phyloP scores from a whole-genome alignment of 2,113 vertebrate genomes.

The Pelmatolapia mariae region DNA sequence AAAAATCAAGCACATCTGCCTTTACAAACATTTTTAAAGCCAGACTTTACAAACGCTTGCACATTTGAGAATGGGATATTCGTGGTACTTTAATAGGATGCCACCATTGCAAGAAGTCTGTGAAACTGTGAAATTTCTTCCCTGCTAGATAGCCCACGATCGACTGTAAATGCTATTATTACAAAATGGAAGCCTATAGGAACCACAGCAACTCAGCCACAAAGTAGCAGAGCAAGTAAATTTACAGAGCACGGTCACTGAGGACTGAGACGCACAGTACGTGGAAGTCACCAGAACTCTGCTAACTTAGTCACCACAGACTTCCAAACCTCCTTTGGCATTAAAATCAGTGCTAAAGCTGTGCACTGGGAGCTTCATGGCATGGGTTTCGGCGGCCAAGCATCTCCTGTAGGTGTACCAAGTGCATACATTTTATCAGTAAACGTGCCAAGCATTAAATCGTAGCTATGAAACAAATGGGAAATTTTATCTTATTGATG shows the following conservation, averaged over 20 bases:
- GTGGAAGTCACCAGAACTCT: neutral
- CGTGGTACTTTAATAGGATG: neutral
- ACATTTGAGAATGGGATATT: neutral
- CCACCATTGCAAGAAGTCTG: neutral
- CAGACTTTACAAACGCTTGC: neutral
- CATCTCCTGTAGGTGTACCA: neutral
- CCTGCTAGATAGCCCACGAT: neutral
- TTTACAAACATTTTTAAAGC: neutral
- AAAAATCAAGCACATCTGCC: neutral
- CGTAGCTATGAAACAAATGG: neutral
- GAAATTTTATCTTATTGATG: neutral
- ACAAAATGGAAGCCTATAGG: neutral
- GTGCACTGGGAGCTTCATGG: neutral
- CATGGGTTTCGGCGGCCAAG: neutral
- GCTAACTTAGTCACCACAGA: neutral
- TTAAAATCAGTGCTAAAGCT: neutral
- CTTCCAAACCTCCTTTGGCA: neutral
- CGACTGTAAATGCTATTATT: neutral
- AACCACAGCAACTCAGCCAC: neutral
- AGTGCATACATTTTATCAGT: neutral
- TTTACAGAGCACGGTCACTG: neutral
- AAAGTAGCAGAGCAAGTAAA: neutral
- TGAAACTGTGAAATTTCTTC: neutral
- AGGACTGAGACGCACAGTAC: neutral
- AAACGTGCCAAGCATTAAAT: neutral